phyloP scores from a whole-genome alignment of 2,888 invertebrate species.

The Caenorhabditis macrosperma region DNA sequence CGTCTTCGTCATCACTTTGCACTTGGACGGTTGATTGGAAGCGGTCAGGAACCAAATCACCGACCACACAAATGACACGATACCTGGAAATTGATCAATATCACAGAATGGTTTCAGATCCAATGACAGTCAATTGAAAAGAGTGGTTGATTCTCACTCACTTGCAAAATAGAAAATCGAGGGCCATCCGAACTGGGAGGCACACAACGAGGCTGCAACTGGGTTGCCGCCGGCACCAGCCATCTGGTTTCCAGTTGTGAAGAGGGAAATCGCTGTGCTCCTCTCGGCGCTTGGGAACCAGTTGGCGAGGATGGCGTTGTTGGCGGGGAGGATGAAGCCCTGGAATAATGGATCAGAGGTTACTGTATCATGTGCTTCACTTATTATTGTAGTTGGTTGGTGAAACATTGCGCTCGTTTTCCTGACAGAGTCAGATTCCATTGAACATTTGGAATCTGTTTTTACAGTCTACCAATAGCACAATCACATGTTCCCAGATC shows the following conservation, averaged over 20 bases:
- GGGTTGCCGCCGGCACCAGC: slow-evolving; percentile 70
- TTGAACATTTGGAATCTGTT: no score
- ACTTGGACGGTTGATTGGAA: slow-evolving; percentile 64
- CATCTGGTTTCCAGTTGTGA: slow-evolving; percentile 73
- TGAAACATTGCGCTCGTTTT: no score
- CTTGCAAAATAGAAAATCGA: slow-evolving; percentile 72
- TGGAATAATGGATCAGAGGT: slow-evolving; percentile 29
- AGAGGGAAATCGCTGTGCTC: slow-evolving; percentile 69
- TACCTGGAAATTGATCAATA: slow-evolving; percentile 47
- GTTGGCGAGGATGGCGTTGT: slow-evolving; percentile 72
- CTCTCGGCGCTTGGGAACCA: slow-evolving; percentile 75
- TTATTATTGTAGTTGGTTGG: no score
- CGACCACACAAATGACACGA: slow-evolving; percentile 58
- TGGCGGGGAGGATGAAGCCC: slow-evolving; percentile 73
- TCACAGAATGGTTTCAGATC: not conserved
- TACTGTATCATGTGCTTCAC: no score
- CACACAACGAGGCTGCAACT: slow-evolving; percentile 70
- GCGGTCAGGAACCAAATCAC: slow-evolving; percentile 58
- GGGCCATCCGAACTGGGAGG: slow-evolving; percentile 69
- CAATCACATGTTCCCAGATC: no score
- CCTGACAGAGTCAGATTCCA: no score
- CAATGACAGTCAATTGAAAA: not conserved
- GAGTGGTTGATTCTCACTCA: slow-evolving; percentile 18
- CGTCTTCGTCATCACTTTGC: slow-evolving; percentile 63
- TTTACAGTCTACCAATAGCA: no score